Base-by-base conservation (phyloP, 2,113 vertebrate genomes). In the Prochilodus magdalenae region DNA sequence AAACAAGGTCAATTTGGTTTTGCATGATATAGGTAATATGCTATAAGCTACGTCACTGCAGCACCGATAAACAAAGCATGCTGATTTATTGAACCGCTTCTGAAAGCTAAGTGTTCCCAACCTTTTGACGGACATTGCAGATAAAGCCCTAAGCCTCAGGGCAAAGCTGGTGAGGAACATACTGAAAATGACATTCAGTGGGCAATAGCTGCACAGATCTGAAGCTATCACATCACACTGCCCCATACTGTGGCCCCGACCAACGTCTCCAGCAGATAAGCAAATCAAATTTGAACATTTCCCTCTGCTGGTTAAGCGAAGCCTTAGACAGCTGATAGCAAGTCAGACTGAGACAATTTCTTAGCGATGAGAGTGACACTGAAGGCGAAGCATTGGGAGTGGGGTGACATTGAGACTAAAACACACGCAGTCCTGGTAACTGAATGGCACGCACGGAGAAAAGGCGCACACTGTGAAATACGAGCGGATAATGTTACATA, bases 211-310 rank as follows among this genome's bases (percentile, higher is more conserved):
- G 30, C 55, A 33, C 7, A 13, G 66, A 70, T 70, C 24, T 24
- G 26, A 60, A 60, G 57, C 57, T 26, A 26, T 60, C 12, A 40
- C 66, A 12, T 13, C 66, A 13, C 66, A 2, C 10, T 44, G 36
- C 66, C 66, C 33, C n/a, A 5, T 44, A 24, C 11, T 70, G 33
- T 40, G 40, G 33, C 40, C 66, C 66, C 44, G 33, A 44, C 33
- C 24, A 30, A 70, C 22, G 36, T 70, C 33, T 44, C 44, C 66
- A 70, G 33, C 66, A 70, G 18, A 44, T 55, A 79, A 59, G 77
- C n/a, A 79, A 80, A 80, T 80, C 77, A 14, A 36, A 62, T 80
- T 80, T 29, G 44, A 71, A 22, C 59, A 16, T 26, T 70, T 36
- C 65, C 65, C 36, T 60, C 51, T 14, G 20, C 70, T 72, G 6